Evolutionary conservation across 2,797 vertebrate species (phyloP).

Genomic region (Smutsia gigantea): DNA sequence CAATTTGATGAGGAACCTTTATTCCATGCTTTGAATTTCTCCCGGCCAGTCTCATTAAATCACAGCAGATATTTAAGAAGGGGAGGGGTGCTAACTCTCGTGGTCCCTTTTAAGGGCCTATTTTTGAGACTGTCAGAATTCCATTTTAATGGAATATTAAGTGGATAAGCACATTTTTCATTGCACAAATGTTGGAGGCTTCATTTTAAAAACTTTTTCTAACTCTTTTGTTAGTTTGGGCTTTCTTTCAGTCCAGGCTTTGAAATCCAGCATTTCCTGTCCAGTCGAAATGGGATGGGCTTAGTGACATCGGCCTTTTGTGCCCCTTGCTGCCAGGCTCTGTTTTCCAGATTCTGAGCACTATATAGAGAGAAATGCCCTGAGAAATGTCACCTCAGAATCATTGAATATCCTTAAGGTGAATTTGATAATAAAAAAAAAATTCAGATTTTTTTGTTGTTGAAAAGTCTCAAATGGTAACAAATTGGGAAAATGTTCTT

Average conservation of each 20-base stretch:
- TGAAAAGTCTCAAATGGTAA: neutral
- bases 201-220: conserved; percentile 44
- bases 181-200: conserved; percentile 21
- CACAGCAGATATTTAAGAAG: neutral
- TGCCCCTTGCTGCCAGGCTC: neutral
- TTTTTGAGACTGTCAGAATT: conserved; percentile 45
- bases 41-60: neutral
- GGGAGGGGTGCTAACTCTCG: neutral
- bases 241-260: neutral
- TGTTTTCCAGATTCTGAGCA: neutral
- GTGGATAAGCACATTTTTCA: conserved; percentile 48
- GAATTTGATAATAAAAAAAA: neutral
- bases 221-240: neutral
- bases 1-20: neutral
- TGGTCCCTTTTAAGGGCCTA: neutral
- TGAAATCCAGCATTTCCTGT: conserved; percentile 42
- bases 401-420: neutral
- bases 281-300: neutral
- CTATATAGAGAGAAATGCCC: neutral
- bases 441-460: neutral
- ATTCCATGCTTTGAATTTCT: neutral
- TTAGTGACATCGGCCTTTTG: neutral
- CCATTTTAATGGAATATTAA: neutral
- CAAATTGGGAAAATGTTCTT: neutral
- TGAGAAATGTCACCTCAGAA: neutral